phyloP scores from a whole-genome alignment of 2,888 invertebrate genomes.

The Gastracanthus pulcherrimus region DNA sequence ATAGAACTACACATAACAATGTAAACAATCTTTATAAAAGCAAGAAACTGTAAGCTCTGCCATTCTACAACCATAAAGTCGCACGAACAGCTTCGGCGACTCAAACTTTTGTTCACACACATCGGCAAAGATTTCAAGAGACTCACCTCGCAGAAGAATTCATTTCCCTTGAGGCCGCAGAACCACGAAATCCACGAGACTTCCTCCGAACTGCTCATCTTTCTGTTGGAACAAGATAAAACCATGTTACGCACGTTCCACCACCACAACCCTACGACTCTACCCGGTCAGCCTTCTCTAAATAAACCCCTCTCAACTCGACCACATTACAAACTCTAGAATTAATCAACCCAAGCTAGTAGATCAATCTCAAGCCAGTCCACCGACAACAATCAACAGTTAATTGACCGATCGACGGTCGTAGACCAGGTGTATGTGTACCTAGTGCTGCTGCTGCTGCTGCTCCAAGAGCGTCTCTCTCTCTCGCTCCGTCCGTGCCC shows the following conservation, averaged over 20 bases:
- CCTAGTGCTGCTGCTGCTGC: too few relatives aligned
- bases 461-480: neutral
- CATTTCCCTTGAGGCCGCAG: slow-evolving; percentile 99
- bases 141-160: slow-evolving; percentile 99
- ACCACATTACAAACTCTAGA: too few relatives aligned
- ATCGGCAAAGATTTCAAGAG: slow-evolving; percentile 84
- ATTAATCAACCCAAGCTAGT: too few relatives aligned
- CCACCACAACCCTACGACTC: slow-evolving; percentile 72
- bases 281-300: neutral
- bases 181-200: slow-evolving; percentile 99
- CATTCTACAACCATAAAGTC: neutral
- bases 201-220: slow-evolving; percentile 99
- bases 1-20: neutral
- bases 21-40: too few relatives aligned
- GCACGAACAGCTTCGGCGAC: too few relatives aligned
- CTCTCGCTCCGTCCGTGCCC: neutral
- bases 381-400: too few relatives aligned
- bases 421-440: too few relatives aligned
- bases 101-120: too few relatives aligned
- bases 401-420: too few relatives aligned
- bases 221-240: slow-evolving; percentile 79
- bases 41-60: neutral
- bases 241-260: neutral
- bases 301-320: neutral
- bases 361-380: too few relatives aligned